Base-by-base conservation (phyloP, 1,140 invertebrate genomes). In the Melitaea cinxia region DNA sequence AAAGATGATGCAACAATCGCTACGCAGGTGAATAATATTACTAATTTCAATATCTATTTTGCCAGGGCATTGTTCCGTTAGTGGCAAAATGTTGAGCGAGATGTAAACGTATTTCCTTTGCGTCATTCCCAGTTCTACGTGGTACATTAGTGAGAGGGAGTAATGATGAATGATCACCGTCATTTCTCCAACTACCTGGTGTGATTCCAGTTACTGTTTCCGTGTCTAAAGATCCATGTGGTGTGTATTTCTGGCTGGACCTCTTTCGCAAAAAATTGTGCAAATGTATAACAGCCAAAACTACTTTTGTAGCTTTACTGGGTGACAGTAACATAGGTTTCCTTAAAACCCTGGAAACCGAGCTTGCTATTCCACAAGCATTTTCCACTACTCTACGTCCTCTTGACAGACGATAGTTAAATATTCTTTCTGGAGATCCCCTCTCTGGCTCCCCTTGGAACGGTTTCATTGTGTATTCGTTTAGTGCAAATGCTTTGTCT, bases 321-420 rank as follows among this genome's bases (percentile, higher is more conserved):
- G 35, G 35, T 15, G n/a, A 12, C 14, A 37, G 35, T 37, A 37
- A 37, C n/a, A 37, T 37, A 9, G 35, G 35, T 37, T 37, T 37
- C 15, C 35, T 37, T 14, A 37, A 37, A 5, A 37, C 35, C 4
- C 35, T n/a, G 15, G 15, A 37, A 14, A 37, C 14, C 4, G n/a
- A n/a, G 15, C 35, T 37, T 9, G 15, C 4, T 5, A 54, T 54
- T n/a, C 55, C 56, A 53, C 53, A 59, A 30, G 55, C 50, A 52
- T 68, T 68, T 63, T 63, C 61, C 15, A 63, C 63, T 26, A 52
- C 19, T 14, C 45, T 9, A 42, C 63, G n/a, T 50, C 55, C 56
- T 53, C 55, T 17, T 45, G 55, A 59, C 35, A 65, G 58, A 47
- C n/a, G 12, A n/a, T 65, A 45, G 23, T 59, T 66, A 17, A 30